Base-by-base conservation (phyloP, 1,140 invertebrate genomes). In the Paramacrobiotus metropolitanus region DNA sequence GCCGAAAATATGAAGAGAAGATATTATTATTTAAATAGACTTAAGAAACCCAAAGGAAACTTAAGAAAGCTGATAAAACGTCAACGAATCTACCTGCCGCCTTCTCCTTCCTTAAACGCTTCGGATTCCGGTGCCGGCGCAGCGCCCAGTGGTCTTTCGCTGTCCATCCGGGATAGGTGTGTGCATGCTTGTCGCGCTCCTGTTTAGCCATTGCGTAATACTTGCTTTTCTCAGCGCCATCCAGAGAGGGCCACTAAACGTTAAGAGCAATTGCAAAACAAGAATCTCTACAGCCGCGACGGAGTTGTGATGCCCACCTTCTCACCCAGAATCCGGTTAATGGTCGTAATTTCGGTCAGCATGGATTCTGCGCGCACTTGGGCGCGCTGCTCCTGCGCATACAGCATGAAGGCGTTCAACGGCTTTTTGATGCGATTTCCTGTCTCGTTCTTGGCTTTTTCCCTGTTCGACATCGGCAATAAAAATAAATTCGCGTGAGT, bases 351-450 rank as follows among this genome's bases (percentile, higher is more conserved):
- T 73, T 98, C 93, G 77, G 96, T 96, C 61, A 96, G 79, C 62
- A 90, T 95, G 77, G 89, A 94, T 76, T 98, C 92, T 20, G 90
- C 87, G 59, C 97, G 87, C 45, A 98, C 91, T 77, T 94, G 90
- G 66, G 91, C 86, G 70, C 94, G 79, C 87, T 95, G 95, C 74
- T 98, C 93, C 75, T 97, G 97, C 94, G 98, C 98, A 74, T 95
- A 99, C 66, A 97, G 80, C 95, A 99, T 99, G 79, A 99, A 99
- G 68, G 95, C 94, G 77, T 99, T 99, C 59, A 98, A 79, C 63
- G 94, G 94, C 78, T 99, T 99, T 79, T 99, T 98, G 73, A 98
- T 95, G 76, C n/a, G n/a, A n/a, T n/a, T n/a, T n/a, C n/a, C n/a
- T n/a, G n/a, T n/a, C n/a, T n/a, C n/a, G n/a, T n/a, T n/a, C n/a